Conservation (phyloP, 2,797 vertebrate species). For the Acanthornis magna region DNA sequence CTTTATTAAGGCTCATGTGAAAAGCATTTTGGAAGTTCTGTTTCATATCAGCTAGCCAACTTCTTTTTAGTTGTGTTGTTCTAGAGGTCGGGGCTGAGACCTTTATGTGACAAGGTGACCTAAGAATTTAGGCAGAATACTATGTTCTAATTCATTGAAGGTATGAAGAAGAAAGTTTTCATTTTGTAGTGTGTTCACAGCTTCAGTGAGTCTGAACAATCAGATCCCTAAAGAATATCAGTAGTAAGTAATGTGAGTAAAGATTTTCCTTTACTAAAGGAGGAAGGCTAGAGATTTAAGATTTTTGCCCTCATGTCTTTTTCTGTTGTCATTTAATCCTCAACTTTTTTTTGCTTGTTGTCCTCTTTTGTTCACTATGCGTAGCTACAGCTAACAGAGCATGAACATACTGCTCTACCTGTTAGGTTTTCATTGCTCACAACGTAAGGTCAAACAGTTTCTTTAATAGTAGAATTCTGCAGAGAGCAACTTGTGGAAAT, state of each 20-base stretch:
- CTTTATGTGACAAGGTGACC: neutral
- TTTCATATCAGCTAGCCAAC: neutral
- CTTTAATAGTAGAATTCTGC: neutral
- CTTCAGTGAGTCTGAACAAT: neutral
- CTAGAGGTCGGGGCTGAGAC: neutral
- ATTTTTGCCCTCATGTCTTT: neutral
- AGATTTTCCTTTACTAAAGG: neutral
- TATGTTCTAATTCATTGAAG: neutral
- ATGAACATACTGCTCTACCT: neutral
- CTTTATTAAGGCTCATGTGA: neutral
- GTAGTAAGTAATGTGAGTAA: neutral
- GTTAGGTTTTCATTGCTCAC: neutral
- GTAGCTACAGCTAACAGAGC: neutral
- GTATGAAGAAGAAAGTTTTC: neutral
- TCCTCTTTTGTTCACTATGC: neutral
- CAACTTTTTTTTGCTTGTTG: neutral
- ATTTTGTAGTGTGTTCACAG: neutral
- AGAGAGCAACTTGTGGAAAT: neutral
- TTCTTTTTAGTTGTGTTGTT: neutral
- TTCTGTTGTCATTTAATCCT: neutral
- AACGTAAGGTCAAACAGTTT: neutral
- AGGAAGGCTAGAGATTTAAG: neutral
- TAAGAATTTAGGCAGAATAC: neutral
- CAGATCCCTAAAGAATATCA: neutral
- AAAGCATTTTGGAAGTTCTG: slow-evolving; percentile 2